Conservation (phyloP, 1,140 invertebrate species). For the Phthorimaea operculella region DNA sequence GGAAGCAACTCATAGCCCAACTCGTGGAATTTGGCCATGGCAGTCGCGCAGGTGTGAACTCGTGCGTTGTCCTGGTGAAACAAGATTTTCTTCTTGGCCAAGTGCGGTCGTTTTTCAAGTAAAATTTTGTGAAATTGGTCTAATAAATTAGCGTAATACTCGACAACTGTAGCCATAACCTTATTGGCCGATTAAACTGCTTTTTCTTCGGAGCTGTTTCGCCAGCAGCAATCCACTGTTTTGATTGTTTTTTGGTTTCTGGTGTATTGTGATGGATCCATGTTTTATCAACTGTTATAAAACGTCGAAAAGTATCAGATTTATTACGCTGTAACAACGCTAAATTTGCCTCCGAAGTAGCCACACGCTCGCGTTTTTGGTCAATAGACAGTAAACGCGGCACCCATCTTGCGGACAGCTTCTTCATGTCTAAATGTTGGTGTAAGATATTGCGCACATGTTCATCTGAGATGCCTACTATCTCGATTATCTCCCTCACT, state of each 20-base stretch:
- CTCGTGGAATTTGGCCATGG: constrained; percentile 37
- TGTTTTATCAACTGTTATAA: constrained; percentile 10
- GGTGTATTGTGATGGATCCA: constrained; percentile 12
- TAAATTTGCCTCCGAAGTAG: constrained; percentile 7
- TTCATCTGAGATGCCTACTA: constrained; percentile 3
- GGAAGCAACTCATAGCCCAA: constrained; percentile 34
- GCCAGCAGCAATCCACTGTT: constrained; percentile 10
- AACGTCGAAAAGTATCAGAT: neutral
- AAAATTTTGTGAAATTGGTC: constrained; percentile 5
- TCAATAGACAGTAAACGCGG: constrained; percentile 28
- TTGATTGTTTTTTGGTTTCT: constrained; percentile 13
- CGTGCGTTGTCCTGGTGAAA: constrained; percentile 43
- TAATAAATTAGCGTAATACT: constrained; percentile 6
- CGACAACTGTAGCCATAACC: constrained; percentile 10
- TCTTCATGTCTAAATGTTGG: constrained; percentile 20
- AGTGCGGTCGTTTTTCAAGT: constrained; percentile 29
- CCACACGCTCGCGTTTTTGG: constrained; percentile 13
- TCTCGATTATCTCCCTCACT: constrained; percentile 7
- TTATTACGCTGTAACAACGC: neutral
- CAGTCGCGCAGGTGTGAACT: constrained; percentile 27
- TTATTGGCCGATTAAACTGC: constrained; percentile 7
- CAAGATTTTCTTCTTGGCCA: constrained; percentile 36
- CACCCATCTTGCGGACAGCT: constrained; percentile 26
- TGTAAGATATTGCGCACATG: constrained; percentile 13
- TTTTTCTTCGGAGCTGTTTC: constrained; percentile 13